Conservation (phyloP, 64 coral and sea anemone species). For the Cladopsammia gracilis region DNA sequence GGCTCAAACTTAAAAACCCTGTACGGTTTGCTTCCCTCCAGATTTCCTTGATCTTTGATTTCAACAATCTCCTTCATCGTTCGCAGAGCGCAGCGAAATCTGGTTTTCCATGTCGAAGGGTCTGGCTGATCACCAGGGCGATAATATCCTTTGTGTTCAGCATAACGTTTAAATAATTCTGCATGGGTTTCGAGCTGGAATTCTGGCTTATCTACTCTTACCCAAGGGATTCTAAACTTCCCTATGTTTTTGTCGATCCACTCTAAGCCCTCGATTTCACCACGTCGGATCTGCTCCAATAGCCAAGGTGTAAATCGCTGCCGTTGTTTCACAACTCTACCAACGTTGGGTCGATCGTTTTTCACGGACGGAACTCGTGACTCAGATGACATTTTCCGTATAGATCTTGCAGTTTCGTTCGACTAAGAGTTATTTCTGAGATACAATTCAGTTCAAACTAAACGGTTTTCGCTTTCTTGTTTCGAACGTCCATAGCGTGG, state of each 20-base stretch:
- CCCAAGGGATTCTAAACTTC: conserved; percentile 85
- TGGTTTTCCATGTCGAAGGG: conserved; percentile 89
- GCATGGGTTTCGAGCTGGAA: conserved; percentile 83
- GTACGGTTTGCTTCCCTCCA: conserved; percentile 80
- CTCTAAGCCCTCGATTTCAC: conserved; percentile 65
- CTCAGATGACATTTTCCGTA: no score
- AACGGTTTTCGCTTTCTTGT: no score
- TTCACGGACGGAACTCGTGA: no score
- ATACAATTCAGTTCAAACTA: no score
- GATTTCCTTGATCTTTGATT: conserved; percentile 61
- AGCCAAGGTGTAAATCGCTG: conserved; percentile 59
- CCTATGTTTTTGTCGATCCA: conserved; percentile 71
- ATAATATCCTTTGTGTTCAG: conserved; percentile 80
- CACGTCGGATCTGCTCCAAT: conserved; percentile 55
- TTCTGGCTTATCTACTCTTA: conserved; percentile 87
- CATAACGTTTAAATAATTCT: conserved; percentile 83
- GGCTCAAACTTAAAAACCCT: conserved; percentile 88
- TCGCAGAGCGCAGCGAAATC: conserved; percentile 91
- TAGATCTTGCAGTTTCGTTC: no score
- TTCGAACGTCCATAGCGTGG: no score
- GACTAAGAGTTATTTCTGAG: no score
- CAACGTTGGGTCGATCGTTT: no score
- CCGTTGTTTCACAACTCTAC: no score
- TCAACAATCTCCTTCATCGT: conserved; percentile 92
- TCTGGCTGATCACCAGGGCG: conserved; percentile 75